Percentiles rank a stretch among this genome's conserved stretches.
phyloP scores from a whole-genome alignment of 1,140 invertebrate species.

The Hestina assimilis region DNA sequence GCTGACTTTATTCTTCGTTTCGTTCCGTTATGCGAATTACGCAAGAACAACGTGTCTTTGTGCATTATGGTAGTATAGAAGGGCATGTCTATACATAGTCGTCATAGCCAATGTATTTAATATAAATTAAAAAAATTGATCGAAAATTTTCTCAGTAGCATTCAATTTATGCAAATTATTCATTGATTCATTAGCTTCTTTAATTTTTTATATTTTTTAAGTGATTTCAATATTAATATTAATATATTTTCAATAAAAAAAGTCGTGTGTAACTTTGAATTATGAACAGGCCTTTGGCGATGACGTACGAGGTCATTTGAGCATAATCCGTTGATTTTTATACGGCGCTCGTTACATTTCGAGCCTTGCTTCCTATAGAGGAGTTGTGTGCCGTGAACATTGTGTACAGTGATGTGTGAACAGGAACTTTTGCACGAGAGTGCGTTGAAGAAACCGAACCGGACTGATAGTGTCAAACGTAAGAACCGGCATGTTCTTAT shows the following conservation, averaged over 20 bases:
- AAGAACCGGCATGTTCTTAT: constrained; percentile 56
- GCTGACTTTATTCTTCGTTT: too few relatives aligned
- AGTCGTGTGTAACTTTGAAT: background rate
- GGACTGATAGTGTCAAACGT: constrained; percentile 27
- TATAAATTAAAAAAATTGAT: too few relatives aligned
- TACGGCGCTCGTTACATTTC: constrained; percentile 27
- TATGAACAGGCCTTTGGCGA: constrained; percentile 31
- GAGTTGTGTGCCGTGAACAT: constrained; percentile 14
- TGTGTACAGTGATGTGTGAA: constrained; percentile 33
- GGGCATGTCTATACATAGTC: too few relatives aligned
- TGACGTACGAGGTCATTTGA: constrained; percentile 35
- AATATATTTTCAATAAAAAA: background rate
- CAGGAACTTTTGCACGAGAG: constrained; percentile 45
- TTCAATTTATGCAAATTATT: too few relatives aligned
- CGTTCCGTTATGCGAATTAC: too few relatives aligned
- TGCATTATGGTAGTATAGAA: too few relatives aligned
- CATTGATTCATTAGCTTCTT: too few relatives aligned
- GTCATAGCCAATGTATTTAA: too few relatives aligned
- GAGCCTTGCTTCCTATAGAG: constrained; percentile 23
- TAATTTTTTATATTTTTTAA: too few relatives aligned
- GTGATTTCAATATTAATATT: too few relatives aligned
- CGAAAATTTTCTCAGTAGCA: too few relatives aligned
- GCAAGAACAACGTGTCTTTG: too few relatives aligned
- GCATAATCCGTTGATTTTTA: constrained; percentile 29
- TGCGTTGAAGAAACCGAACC: constrained; percentile 48